phyloP scores from a whole-genome alignment of 2,113 vertebrate genomes.

The Macaca nemestrina region DNA sequence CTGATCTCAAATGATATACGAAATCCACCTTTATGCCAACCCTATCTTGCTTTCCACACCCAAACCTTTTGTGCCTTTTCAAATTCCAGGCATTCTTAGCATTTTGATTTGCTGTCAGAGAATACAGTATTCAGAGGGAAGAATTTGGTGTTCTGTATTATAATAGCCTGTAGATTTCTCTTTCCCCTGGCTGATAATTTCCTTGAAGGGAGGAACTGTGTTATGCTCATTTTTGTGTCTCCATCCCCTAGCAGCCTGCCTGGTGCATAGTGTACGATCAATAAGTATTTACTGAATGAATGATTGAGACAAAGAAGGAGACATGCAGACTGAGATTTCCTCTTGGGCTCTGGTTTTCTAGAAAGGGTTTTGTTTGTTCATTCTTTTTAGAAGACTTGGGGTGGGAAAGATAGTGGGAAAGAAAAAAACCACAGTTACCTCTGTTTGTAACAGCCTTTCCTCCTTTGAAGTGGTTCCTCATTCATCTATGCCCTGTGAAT shows the following conservation, averaged over 20 bases:
- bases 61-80: neutral
- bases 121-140: neutral
- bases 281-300: neutral
- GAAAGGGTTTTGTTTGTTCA: neutral
- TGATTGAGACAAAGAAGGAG: neutral
- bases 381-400: neutral
- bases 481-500: neutral
- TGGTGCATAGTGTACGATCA: neutral
- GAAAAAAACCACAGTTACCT: neutral
- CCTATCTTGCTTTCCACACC: neutral
- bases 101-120: neutral
- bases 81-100: neutral
- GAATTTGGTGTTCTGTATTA: neutral
- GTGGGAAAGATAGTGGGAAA: neutral
- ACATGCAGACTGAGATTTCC: neutral
- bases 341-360: neutral
- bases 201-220: neutral
- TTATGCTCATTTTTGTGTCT: neutral
- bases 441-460: neutral
- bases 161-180: neutral
- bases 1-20: neutral
- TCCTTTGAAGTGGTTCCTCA: neutral
- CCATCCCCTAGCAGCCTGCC: neutral
- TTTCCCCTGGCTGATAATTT: neutral
- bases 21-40: neutral